A percentile compares a stretch with the other conserved stretches of the same genome.
phyloP scores from a whole-genome alignment of 2,888 invertebrate genomes.

The Pyrgus malvae region DNA sequence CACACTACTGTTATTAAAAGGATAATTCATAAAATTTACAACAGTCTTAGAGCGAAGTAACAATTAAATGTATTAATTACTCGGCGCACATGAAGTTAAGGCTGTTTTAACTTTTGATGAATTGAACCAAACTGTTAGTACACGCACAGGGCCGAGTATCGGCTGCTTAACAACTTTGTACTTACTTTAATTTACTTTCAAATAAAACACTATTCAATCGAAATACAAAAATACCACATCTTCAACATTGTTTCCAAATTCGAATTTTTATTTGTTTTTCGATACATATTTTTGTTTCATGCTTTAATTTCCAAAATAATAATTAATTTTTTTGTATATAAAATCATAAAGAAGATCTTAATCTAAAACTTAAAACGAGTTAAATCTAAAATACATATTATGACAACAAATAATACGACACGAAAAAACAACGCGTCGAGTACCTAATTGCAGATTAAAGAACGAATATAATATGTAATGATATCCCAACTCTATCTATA shows the following conservation, averaged over 20 bases:
- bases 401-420: slow-evolving; percentile 35
- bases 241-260: slow-evolving; percentile 65
- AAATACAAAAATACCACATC: slow-evolving; percentile 74
- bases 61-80: slow-evolving; percentile 12
- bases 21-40: slow-evolving; percentile 56
- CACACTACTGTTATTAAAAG: slow-evolving; percentile 50
- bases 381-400: slow-evolving; percentile 27
- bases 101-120: slow-evolving; percentile 53
- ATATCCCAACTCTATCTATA: slow-evolving; percentile 5
- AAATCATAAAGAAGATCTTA: slow-evolving; percentile 32
- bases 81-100: slow-evolving; percentile 35
- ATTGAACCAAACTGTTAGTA: slow-evolving; percentile 57
- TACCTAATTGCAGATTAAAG: slow-evolving; percentile 16
- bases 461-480: slow-evolving; percentile 4
- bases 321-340: slow-evolving; percentile 42
- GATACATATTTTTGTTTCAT: slow-evolving; percentile 28
- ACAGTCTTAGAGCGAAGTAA: slow-evolving; percentile 42
- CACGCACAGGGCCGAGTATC: slow-evolving; percentile 63
- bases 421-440: slow-evolving; percentile 10
- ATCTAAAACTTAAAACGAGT: slow-evolving; percentile 31
- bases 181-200: slow-evolving; percentile 58
- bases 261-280: slow-evolving; percentile 48
- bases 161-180: slow-evolving; percentile 67
- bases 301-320: slow-evolving; percentile 44
- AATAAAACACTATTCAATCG: slow-evolving; percentile 58